phyloP scores from a whole-genome alignment of 2,888 invertebrate species.

The Elmis aenea region DNA sequence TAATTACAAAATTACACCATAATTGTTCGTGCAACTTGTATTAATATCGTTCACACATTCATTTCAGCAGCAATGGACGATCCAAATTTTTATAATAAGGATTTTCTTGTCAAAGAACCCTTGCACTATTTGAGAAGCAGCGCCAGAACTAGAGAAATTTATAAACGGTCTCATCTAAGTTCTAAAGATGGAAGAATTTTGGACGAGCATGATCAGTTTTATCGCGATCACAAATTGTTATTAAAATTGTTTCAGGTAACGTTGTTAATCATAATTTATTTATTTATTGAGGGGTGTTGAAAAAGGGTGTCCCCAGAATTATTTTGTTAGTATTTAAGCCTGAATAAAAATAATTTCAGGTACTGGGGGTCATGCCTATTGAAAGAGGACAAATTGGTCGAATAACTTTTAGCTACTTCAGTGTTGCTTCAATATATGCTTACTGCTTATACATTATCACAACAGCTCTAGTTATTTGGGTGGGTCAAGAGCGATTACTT shows the following conservation, averaged over 20 bases:
- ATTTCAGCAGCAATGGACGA: constrained; percentile 9
- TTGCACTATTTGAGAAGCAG: constrained; percentile 28
- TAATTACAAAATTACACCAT: no score
- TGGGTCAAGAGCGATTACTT: constrained; percentile 58
- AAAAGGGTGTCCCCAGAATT: no score
- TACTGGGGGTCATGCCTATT: constrained; percentile 62
- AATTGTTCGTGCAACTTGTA: no score
- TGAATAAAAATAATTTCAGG: constrained; percentile 35
- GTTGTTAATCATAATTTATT: neutral
- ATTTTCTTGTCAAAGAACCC: constrained; percentile 8
- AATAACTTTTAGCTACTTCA: constrained; percentile 62
- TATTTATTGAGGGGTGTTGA: no score
- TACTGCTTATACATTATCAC: constrained; percentile 58
- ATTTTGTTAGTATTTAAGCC: constrained; percentile 1
- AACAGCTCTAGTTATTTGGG: constrained; percentile 54
- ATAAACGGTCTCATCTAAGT: constrained; percentile 49
- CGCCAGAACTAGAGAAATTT: constrained; percentile 38
- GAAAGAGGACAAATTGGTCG: constrained; percentile 43
- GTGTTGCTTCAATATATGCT: constrained; percentile 60
- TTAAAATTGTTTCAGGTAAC: constrained; percentile 54
- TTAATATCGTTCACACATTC: no score
- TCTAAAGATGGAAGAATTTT: constrained; percentile 56
- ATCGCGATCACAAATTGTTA: constrained; percentile 61
- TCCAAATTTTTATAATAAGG: constrained; percentile 11
- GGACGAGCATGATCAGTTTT: constrained; percentile 62